Evolutionary conservation across 2,113 vertebrate genomes (phyloP), one percentile per base, ranked within the genome.

Genomic region (Zosterops japonicus): DNA sequence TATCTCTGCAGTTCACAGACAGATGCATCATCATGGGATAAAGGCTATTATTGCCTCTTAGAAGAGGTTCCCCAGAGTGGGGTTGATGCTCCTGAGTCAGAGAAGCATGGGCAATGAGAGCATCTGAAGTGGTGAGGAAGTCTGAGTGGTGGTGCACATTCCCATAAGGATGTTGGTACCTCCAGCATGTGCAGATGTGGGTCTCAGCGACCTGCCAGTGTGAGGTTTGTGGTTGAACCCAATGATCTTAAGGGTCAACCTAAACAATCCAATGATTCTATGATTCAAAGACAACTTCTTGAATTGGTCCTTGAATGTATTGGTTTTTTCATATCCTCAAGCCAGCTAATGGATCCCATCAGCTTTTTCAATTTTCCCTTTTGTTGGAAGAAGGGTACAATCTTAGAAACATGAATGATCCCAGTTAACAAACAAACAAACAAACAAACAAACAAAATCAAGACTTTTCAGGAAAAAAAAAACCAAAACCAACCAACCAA

Each of bases 21-120:
- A 39, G 18, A 55, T 2, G 41, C 4, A 56, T 3, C 23, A 49
- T 6, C 24, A 23, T 0, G 0, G 18, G 20, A 77, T 11, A 55
- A 79, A 57, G 57, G 14, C 12, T 42, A 4, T 36, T 57, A 15
- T 52, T 35, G 24, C 12, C 36, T 65, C 46, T 72, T 55, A 25
- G 31, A 24, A 89, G 70, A 50, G 46, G 10, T 35, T 83, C 60
- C 35, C 24, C 52, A 47, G 31, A n/a, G 27, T 2, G 14, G 0
- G 1, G 31, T 29, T 19, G 41, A 68, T 28, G 9, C 5, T 64
- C 14, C 64, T 67, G 18, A n/a, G 36, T 33, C 57, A 82, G 49
- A 35, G 65, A 21, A 69, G 14, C 7, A 79, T 7, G 49, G 29
- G 8, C 27, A 67, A 0, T 33, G n/a, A 83, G 80, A 64, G 9